Base-by-base conservation (phyloP, 2,113 vertebrate genomes). In the Mirza zaza region DNA sequence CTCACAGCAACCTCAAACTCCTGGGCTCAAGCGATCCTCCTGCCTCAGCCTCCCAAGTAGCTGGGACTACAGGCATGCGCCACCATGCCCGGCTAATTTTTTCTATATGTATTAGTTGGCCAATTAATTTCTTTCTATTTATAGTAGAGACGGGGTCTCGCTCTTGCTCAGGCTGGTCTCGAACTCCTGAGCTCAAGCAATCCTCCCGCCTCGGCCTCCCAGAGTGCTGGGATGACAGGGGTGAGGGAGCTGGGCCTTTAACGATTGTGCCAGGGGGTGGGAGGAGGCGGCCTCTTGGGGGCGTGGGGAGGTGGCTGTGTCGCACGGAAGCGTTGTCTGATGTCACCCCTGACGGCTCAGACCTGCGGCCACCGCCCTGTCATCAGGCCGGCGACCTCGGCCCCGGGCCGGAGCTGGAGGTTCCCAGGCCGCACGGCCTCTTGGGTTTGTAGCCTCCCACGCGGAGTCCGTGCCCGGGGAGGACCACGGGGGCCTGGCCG, bases 341-440 rank as follows among this genome's bases (percentile, higher is more conserved):
- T 48, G 36, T 86, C 45, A 32, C 32, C 36, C 29, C 4, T 10
- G 82, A 18, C 10, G 13, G n/a, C 76, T 42, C 8, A 5, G 25
- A 7, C 32, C 21, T 76, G 9, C 6, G 8, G 59, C 34, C 12
- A 5, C 71, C 8, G 18, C 9, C 2, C 59, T 6, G 2, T 5
- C 2, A 2, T 82, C n/a, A 11, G 17, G 9, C 11, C 39, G 2
- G 23, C 81, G 55, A 77, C 2, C 57, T 34, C 6, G 13, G 59
- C 27, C 27, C 63, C 13, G 8, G 0, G 34, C 3, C 1, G 75
- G 61, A 87, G 34, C 15, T 45, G 21, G 59, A 23, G 42, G 42
- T 6, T 42, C 50, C 89, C 39, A 18, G 0, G 0, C 29, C 0
- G 9, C 48, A 1, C 0, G 0, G n/a, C 14, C 0, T 14, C 36